These are phyloP conservation scores for Trachemys scripta DNA, from an alignment of 2,113 vertebrate species.

Conservation along the genomic window DNA sequence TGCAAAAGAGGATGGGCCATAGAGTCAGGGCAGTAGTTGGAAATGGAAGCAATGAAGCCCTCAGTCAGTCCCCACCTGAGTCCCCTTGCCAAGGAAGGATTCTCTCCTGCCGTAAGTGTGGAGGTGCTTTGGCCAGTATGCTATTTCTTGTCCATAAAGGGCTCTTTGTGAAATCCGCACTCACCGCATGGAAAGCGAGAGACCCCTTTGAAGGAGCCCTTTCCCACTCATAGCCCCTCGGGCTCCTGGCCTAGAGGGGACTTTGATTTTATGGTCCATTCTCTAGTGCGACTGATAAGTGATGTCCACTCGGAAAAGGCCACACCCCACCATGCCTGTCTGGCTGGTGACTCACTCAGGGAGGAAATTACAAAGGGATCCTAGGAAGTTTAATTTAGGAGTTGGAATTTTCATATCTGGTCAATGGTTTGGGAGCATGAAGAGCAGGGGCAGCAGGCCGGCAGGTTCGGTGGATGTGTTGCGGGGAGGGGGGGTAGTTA, in stretches of 20 bases:
- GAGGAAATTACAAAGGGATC: background rate
- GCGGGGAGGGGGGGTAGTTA: background rate
- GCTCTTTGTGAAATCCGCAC: background rate
- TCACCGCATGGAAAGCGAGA: rapidly evolving
- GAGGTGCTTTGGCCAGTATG: background rate
- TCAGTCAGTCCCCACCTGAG: background rate
- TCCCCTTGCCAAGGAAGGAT: rapidly evolving
- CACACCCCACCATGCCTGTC: too few relatives aligned
- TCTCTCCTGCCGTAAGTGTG: background rate
- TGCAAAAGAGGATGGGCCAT: background rate
- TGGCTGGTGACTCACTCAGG: background rate
- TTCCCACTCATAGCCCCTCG: background rate
- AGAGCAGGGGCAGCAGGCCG: rapidly evolving
- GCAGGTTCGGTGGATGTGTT: rapidly evolving
- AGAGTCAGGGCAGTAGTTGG: background rate
- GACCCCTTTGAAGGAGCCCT: background rate
- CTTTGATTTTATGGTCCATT: background rate
- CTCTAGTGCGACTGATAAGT: background rate
- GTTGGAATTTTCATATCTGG: background rate
- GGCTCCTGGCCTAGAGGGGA: background rate
- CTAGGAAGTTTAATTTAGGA: background rate
- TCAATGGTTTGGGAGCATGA: background rate
- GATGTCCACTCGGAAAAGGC: too few relatives aligned
- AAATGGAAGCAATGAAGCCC: rapidly evolving
- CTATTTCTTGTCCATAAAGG: background rate